Evolutionary conservation across 2,888 invertebrate genomes (phyloP).

Genomic region (Phasia obesa): DNA sequence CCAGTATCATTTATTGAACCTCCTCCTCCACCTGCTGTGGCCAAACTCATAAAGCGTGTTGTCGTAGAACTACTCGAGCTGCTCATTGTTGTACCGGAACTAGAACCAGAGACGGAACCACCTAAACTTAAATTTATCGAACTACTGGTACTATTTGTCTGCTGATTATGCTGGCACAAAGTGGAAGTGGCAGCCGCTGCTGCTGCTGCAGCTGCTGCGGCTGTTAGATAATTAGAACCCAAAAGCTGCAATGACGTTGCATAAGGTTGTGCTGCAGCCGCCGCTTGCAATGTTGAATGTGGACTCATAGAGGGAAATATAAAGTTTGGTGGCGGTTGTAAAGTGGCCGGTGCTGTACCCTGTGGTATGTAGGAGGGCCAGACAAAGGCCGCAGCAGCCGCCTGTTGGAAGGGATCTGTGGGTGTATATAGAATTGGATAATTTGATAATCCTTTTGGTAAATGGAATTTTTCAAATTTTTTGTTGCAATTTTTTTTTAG

Average conservation of each 20-base stretch:
- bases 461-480: slow-evolving; percentile 55
- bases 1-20: slow-evolving; percentile 71
- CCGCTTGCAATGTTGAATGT: slow-evolving; percentile 76
- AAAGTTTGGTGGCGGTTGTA: slow-evolving; percentile 79
- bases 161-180: slow-evolving; percentile 85
- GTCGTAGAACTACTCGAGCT: slow-evolving; percentile 68
- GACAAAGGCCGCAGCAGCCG: slow-evolving; percentile 79
- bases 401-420: slow-evolving; percentile 82
- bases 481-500: slow-evolving; percentile 48
- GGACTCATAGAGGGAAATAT: slow-evolving; percentile 79
- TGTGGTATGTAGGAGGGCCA: slow-evolving; percentile 81
- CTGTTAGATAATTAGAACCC: slow-evolving; percentile 84
- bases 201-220: slow-evolving; percentile 79
- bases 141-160: slow-evolving; percentile 83
- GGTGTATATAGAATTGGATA: slow-evolving; percentile 80
- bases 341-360: slow-evolving; percentile 75
- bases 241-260: slow-evolving; percentile 86
- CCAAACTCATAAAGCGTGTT: slow-evolving; percentile 77
- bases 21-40: slow-evolving; percentile 73
- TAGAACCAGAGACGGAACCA: slow-evolving; percentile 61
- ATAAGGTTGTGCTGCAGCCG: slow-evolving; percentile 75
- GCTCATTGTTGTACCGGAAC: slow-evolving; percentile 74
- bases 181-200: slow-evolving; percentile 81
- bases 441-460: slow-evolving; percentile 80
- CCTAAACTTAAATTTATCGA: slow-evolving; percentile 78